Evolutionary conservation across 2,888 invertebrate genomes (phyloP), one percentile per base, ranked within the genome.

Genomic region (Thalpophila matura): DNA sequence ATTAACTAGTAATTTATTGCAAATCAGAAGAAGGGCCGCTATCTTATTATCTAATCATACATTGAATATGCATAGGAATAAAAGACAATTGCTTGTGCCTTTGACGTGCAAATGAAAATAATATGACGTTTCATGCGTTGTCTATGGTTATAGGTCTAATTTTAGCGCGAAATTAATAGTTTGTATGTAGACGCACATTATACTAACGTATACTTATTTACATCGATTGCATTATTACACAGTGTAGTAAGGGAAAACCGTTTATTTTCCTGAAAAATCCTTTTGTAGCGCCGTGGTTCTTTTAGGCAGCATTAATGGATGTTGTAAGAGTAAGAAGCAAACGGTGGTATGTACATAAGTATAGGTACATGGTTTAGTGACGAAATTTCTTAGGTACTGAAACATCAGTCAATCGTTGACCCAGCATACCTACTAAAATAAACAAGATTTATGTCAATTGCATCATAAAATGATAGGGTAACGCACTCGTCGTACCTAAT

Each of bases 71-170:
- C 43, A 40, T 20, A 31, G 33, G 29, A 56, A 33, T 71, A 46
- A 60, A 76, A 57, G 47, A 38, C 47, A 57, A 71, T 42, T 60
- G 20, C 43, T 27, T 3, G 6, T 49, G 57, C 46, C 54, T 55
- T 42, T 61, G 70, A 69, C 35, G 55, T 53, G 31, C 51, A 40
- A 61, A 53, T 74, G 77, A 69, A 74, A 77, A 77, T 77, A 70
- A 77, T 79, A 58, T 79, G 77, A 60, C 57, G 42, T 74, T 56
- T 50, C 27, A 24, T 37, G 14, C 10, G 20, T 53, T 40, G 38
- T 59, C 68, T 59, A 45, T 40, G 62, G 46, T 37, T 31, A 10
- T 18, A 27, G 42, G 68, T 60, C 50, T 74, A 74, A 74, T 71
- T 74, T 55, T 60, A n/a, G 31, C 38, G 42, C 46, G 33, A 22